A percentile compares a stretch with the other conserved stretches of the same genome.
Conservation (phyloP, 2,888 invertebrate species). For the Dryomyza anilis region DNA sequence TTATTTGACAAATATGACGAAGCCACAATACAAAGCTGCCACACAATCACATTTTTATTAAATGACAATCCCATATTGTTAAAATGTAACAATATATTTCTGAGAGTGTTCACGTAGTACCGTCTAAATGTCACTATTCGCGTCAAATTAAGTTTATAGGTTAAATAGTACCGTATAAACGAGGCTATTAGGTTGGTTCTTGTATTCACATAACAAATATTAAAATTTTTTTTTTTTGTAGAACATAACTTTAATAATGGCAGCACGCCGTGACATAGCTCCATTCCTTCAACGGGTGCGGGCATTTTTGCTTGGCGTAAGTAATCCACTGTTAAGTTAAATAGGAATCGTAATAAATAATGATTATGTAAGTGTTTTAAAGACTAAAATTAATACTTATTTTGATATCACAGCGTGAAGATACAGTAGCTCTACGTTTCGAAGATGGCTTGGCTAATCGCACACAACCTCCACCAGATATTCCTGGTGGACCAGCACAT, state of each 20-base stretch:
- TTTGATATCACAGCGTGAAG: constrained; percentile 65
- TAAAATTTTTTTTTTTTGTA: constrained; percentile 20
- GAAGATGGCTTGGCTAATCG: constrained; percentile 71
- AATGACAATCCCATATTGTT: too few species aligned
- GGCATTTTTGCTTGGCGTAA: constrained; percentile 72
- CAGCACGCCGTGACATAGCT: constrained; percentile 69
- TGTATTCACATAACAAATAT: constrained; percentile 31
- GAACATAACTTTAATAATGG: too few species aligned
- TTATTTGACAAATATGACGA: too few species aligned
- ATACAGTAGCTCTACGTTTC: constrained; percentile 70
- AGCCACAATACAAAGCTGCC: too few species aligned
- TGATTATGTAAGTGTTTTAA: constrained; percentile 47
- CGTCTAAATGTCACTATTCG: too few species aligned
- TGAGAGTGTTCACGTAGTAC: too few species aligned
- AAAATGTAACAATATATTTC: too few species aligned
- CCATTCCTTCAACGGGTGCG: constrained; percentile 68
- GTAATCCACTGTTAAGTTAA: constrained; percentile 43
- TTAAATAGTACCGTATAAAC: too few species aligned
- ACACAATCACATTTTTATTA: too few species aligned
- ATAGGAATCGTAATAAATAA: neutral
- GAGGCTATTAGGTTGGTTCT: neutral
- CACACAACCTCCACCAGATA: constrained; percentile 78
- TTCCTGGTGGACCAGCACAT: constrained; percentile 84
- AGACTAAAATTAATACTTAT: constrained; percentile 3
- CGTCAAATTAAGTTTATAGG: too few species aligned